Base-by-base conservation (phyloP, 2,113 vertebrate species). In the Rhinolophus sinicus region DNA sequence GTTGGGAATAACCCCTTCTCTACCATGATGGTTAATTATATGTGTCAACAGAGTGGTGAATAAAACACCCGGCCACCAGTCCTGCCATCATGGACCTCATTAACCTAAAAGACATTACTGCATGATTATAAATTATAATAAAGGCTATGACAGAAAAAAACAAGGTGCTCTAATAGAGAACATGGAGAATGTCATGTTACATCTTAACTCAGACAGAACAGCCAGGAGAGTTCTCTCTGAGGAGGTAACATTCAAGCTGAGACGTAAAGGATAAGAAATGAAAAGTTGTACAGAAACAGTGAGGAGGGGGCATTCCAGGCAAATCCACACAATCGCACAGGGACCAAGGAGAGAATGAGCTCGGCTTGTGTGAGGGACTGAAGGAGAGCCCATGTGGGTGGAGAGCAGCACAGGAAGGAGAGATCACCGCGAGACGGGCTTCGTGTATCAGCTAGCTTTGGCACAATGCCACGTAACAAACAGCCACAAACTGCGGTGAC, bases 391-490 rank as follows among this genome's bases (percentile, higher is more conserved):
- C 1, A 16, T 11, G 12, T 22, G 38, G 30, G 30, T 38, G 5
- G 2, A 6, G 38, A 1, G 0, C 38, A 26, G 77, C 6, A 50
- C 47, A 50, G 12, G 2, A 62, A 44, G 62, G 19, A 70, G 40
- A 24, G 11, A 47, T 70, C 22, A 14, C 14, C 33, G 15, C 9
- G 2, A 77, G 70, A 44, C 7, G 38, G 64, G 56, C 26, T 14
- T 13, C 12, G 52, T 0, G 14, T 18, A 16, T 91, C 76, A 15
- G 38, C 54, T 87, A 0, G 6, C 65, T 64, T 52, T 58, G 86
- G 1, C 38, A 56, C 3, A 28, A 8, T 18, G 13, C 60, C 2
- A 0, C 0, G 0, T 35, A 65, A 80, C 52, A 62, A 77, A 22
- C 14, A 64, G 19, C 33, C 0, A 6, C n/a, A 24, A n/a, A 40